Evolutionary conservation across 2,113 vertebrate species (phyloP).

Genomic region (Bothrops jararaca): DNA sequence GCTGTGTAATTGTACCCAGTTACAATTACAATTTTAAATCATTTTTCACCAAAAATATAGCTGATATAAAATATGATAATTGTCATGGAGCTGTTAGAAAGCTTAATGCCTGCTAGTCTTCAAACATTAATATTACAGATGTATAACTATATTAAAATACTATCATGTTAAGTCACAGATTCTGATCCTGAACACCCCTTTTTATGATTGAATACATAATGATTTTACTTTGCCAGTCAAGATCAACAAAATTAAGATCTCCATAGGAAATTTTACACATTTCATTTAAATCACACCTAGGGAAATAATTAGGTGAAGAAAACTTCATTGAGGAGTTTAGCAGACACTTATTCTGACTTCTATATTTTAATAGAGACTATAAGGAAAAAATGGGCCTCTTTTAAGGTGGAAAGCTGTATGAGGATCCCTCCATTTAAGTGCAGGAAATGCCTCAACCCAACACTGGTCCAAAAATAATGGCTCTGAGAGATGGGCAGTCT

Average conservation of each 20-base stretch:
- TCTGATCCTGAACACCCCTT: neutral
- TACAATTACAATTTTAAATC: slow-evolving; percentile 20
- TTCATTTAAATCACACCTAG: neutral
- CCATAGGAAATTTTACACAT: neutral
- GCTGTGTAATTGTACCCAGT: neutral
- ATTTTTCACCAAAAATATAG: slow-evolving; percentile 29
- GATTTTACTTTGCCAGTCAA: neutral
- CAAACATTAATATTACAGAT: slow-evolving; percentile 23
- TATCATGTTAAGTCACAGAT: neutral
- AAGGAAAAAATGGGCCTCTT: neutral
- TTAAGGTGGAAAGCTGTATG: neutral
- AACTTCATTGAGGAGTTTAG: neutral
- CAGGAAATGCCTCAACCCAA: neutral
- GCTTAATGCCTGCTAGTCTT: neutral
- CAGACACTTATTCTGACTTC: neutral
- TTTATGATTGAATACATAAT: neutral
- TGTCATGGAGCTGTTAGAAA: neutral
- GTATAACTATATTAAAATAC: neutral
- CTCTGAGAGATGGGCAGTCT: neutral
- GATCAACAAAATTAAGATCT: neutral
- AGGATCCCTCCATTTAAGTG: neutral
- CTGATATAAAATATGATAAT: slow-evolving; percentile 24
- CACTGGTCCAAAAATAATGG: neutral
- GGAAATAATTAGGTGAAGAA: neutral
- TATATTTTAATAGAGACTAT: neutral